Conservation (phyloP, 1,140 invertebrate species). For the Drosophila virilis region DNA sequence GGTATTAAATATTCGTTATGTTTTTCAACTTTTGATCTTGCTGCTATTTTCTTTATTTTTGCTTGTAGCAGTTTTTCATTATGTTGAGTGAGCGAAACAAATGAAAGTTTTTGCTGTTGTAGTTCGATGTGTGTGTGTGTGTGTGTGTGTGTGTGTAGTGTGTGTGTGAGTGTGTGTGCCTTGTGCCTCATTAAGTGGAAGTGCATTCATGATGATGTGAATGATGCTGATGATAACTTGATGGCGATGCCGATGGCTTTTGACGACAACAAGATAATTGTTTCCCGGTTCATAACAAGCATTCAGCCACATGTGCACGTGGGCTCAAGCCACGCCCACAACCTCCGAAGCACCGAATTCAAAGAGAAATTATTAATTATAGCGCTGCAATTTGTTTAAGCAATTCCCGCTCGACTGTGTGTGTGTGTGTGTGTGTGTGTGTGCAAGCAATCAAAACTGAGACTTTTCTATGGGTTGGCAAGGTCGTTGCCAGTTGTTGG, state of each 20-base stretch:
- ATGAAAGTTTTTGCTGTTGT: slow-evolving; percentile 63
- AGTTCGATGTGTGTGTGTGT: slow-evolving; percentile 14
- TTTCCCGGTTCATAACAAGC: slow-evolving; percentile 70
- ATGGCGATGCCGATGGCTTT: slow-evolving; percentile 66
- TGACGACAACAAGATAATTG: slow-evolving; percentile 78
- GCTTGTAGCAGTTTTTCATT: slow-evolving; percentile 57
- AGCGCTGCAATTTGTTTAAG: slow-evolving; percentile 54
- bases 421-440: slow-evolving; percentile 15
- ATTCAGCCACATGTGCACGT: slow-evolving; percentile 42
- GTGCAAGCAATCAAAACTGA: slow-evolving; percentile 41
- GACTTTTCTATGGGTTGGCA: slow-evolving; percentile 56
- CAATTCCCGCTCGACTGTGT: slow-evolving; percentile 8
- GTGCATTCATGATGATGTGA: slow-evolving; percentile 58
- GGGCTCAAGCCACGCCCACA: slow-evolving; percentile 29
- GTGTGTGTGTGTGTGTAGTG: slow-evolving; percentile 12
- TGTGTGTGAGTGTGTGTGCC: slow-evolving; percentile 21
- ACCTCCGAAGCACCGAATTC: slow-evolving; percentile 30
- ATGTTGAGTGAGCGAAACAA: slow-evolving; percentile 76
- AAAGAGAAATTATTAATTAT: slow-evolving; percentile 79
- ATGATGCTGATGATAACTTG: slow-evolving; percentile 59
- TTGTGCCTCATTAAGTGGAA: slow-evolving; percentile 68
- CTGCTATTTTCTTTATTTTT: slow-evolving; percentile 21
- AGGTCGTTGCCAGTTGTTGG: slow-evolving; percentile 51
- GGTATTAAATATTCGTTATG: slow-evolving; percentile 14
- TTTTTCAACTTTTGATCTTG: slow-evolving; percentile 12